Base-by-base conservation (phyloP, 2,113 vertebrate genomes). In the Cairina moschata region DNA sequence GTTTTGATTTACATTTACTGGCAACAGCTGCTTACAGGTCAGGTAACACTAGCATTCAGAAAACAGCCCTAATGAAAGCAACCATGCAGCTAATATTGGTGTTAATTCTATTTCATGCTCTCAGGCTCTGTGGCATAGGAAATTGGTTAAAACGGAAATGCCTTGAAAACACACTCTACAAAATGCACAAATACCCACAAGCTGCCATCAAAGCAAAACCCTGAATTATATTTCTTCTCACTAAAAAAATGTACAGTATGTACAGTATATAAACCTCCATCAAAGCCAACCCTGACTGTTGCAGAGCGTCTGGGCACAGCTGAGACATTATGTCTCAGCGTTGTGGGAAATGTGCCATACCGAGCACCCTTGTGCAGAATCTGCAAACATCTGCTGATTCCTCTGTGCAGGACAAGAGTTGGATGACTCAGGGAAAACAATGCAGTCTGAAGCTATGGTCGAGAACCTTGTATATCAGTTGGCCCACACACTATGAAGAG, bases 21-120 rank as follows among this genome's bases (percentile, higher is more conserved):
- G 87, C 92, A 98, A 97, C 97, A 98, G 98, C 97, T 98, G 98
- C 97, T 95, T 95, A 83, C 93, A 97, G 97, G 95, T 97, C 96
- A 96, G 94, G 95, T 97, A 98, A 97, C 97, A 96, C 88, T 89
- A 67, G 77, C 83, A 81, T 94, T 94, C 78, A 95, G 95, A 96
- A 97, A 95, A 52, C 92, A 96, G n/a, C 73, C 73, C 9, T 92
- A 96, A 93, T 84, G 91, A 97, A 97, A 95, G 88, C 82, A 97
- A 96, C 83, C 29, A 62, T 48, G 32, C 82, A 91, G 92, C 90
- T 97, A 96, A 97, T 91, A 93, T 87, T 94, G 77, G 90, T 94
- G 90, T 97, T 98, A 96, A 97, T 96, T 97, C 80, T 95, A 96
- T 98, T 97, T 97, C 94, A 97, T 95, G 96, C 88, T 97, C 69